Evolutionary conservation across 2,888 invertebrate species (phyloP), one percentile per base, ranked within the genome.

Genomic region (Heliconius sara): DNA sequence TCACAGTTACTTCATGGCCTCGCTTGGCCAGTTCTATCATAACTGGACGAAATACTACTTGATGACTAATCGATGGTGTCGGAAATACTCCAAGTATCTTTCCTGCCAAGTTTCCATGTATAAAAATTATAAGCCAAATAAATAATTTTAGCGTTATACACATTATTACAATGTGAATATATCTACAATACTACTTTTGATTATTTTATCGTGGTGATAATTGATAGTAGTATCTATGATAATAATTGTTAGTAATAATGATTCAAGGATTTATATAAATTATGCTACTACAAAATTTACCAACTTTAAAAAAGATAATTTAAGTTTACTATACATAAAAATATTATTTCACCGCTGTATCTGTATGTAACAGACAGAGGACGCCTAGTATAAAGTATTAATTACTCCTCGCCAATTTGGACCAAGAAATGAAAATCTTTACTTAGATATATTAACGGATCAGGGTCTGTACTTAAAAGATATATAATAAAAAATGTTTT

Each of bases 1-100:
- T 81, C 0, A 92, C 85, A 0, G 89, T 87, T 0, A 95, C 80
- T 78, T 93, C 86, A 81, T 95, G 94, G 2, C 94, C 94, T 39
- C 88, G 83, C 72, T 81, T 85, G 0, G 87, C 88, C 47, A 95
- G 80, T 67, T 89, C 90, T 19, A 88, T 84, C 39, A 89, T 87
- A 1, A 93, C 79, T 25, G 87, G 85, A 22, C 87, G 90, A 89
- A 87, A 86, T 3, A 85, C 85, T 25, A 83, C 66, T 78, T 85
- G 84, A 79, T 85, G 85, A 79, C 95, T 95, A 75, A 94, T 90
- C 0, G 91, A 90, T 1, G 92, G 88, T 4, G 86, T 84, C 3
- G 92, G 86, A 63, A 91, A 84, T 0, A 92, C 84, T 0, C 85
- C 89, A 34, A 93, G 80, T 75, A 93, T 93, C 73, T 86, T 87